phyloP scores from a whole-genome alignment of 2,113 vertebrate genomes.

The Andinoacara biseriatus region DNA sequence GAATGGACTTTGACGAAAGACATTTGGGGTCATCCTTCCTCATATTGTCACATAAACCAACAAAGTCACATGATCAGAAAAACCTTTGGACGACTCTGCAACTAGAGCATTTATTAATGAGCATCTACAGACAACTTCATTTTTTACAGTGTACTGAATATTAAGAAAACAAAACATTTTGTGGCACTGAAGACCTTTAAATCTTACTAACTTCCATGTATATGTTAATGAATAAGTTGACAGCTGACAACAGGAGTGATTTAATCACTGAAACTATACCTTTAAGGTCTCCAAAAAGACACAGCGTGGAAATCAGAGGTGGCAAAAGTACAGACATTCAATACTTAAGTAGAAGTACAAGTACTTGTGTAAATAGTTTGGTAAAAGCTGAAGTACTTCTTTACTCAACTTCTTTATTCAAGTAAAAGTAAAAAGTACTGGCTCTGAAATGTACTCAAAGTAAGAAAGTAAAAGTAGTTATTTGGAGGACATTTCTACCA shows the following conservation, averaged over 20 bases:
- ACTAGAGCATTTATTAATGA: neutral
- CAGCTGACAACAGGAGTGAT: neutral
- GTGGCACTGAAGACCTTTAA: neutral
- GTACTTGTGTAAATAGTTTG: no score
- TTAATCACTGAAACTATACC: neutral
- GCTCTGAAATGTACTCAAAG: no score
- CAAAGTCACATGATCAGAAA: neutral
- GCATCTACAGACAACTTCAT: neutral
- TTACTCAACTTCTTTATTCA: no score
- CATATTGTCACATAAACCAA: constrained; percentile 10
- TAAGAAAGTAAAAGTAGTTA: no score
- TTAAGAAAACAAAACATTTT: neutral
- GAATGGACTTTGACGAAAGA: constrained; percentile 44
- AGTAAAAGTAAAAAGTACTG: no score
- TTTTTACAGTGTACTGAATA: neutral
- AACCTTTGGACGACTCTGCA: neutral
- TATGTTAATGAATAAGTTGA: neutral
- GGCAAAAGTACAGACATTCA: no score
- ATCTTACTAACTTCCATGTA: neutral
- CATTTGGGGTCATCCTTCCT: neutral
- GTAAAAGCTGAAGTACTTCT: no score
- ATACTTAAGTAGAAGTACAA: no score
- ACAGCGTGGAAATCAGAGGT: neutral
- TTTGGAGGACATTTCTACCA: no score
- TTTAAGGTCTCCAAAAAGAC: neutral